Conservation (phyloP, 2,113 vertebrate genomes). For the Muscicapa adusta region DNA sequence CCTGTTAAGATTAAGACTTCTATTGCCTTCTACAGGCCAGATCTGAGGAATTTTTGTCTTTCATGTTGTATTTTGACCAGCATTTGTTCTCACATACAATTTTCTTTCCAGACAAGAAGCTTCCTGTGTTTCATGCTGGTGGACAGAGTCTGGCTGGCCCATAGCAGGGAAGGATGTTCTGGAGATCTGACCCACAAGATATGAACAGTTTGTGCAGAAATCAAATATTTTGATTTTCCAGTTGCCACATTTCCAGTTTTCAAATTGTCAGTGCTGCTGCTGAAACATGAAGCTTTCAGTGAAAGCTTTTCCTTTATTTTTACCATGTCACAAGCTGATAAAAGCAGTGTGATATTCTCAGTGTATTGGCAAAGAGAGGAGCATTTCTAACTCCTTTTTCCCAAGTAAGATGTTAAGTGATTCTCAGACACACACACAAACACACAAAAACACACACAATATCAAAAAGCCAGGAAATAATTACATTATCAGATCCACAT, state of each 20-base stretch:
- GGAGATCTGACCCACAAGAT: background rate
- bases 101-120: background rate
- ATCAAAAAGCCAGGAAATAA: background rate
- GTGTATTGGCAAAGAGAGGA: background rate
- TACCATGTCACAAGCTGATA: background rate
- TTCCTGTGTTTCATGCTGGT: accelerated
- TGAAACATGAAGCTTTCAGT: background rate
- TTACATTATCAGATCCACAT: background rate
- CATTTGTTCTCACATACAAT: background rate
- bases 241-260: background rate
- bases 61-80: background rate
- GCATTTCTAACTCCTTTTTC: background rate
- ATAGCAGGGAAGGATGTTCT: background rate
- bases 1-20: background rate
- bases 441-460: accelerated
- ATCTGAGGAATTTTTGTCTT: background rate
- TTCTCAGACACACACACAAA: background rate
- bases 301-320: background rate
- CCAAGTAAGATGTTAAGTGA: background rate
- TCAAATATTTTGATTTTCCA: background rate
- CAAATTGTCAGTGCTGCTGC: background rate
- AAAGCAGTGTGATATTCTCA: background rate
- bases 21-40: background rate
- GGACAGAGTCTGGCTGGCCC: background rate
- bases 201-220: background rate